Percentiles rank a stretch among this genome's conserved stretches.
These are phyloP conservation scores for Hemiscyllium ocellatum DNA, from an alignment of 2,113 vertebrate species.

Conservation along the genomic window DNA sequence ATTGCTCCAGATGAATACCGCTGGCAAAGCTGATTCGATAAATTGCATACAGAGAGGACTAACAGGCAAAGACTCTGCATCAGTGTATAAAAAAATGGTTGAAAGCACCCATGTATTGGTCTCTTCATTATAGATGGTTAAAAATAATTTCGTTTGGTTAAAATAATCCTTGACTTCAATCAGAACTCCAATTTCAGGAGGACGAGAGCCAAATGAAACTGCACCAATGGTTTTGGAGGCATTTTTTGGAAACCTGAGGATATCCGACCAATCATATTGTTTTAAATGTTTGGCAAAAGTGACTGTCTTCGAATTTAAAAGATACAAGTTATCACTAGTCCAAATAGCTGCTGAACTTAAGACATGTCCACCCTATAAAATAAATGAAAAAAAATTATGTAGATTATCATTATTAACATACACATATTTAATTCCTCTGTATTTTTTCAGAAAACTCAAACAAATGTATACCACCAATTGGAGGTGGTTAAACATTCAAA, in stretches of 20 bases:
- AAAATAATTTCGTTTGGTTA: background rate
- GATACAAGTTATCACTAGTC: background rate
- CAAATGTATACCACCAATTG: background rate
- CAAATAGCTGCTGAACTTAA: background rate
- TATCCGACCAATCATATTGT: background rate
- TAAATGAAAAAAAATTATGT: background rate
- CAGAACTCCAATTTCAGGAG: slow-evolving; percentile 36
- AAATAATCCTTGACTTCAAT: background rate
- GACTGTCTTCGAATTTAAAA: background rate
- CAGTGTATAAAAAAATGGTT: slow-evolving; percentile 3
- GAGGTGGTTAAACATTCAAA: background rate
- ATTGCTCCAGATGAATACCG: slow-evolving; percentile 40
- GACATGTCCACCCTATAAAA: background rate
- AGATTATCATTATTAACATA: background rate
- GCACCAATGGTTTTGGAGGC: slow-evolving; percentile 1
- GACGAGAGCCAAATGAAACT: slow-evolving; percentile 39
- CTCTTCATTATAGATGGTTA: slow-evolving; percentile 36
- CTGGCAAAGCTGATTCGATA: slow-evolving; percentile 36
- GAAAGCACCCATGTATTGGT: slow-evolving; percentile 33
- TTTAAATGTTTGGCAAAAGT: background rate
- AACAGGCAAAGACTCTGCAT: background rate
- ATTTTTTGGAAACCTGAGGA: background rate
- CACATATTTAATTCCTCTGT: background rate
- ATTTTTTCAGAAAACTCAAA: background rate
- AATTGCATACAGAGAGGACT: slow-evolving; percentile 39